These are phyloP conservation scores for Chelonia mydas DNA, from an alignment of 2,797 vertebrate genomes.

Conservation along the genomic window DNA sequence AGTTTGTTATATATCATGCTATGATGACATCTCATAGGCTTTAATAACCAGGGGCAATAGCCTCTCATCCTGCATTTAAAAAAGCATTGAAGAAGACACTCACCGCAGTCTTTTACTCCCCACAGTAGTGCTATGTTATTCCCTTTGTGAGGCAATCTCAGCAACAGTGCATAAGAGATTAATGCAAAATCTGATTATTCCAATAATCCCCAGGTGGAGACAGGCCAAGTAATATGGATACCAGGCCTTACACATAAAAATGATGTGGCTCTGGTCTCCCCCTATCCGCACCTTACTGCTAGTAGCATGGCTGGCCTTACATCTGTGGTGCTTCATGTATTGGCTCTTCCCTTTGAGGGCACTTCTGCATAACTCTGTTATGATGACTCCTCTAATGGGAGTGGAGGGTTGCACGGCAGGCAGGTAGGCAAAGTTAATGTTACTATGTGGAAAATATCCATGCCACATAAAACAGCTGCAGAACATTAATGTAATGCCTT, in stretches of 20 bases:
- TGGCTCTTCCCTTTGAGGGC: neutral
- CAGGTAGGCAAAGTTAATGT: neutral
- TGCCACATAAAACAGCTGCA: neutral
- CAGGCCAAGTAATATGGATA: neutral
- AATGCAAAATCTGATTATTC: neutral
- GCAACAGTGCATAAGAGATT: neutral
- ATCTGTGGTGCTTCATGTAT: neutral
- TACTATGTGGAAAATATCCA: neutral
- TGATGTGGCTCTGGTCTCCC: accelerated
- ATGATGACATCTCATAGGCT: accelerated
- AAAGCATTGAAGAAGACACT: neutral
- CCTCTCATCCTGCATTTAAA: neutral
- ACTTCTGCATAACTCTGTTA: neutral
- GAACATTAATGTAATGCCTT: neutral
- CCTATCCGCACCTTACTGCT: accelerated
- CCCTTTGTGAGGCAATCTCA: neutral
- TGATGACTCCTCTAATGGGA: neutral
- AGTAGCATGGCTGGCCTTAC: neutral
- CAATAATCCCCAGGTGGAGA: neutral
- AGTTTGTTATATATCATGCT: neutral
- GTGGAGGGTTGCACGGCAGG: neutral
- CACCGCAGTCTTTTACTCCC: neutral
- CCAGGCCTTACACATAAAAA: neutral
- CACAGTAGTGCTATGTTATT: neutral
- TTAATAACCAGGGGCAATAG: neutral